Evolutionary conservation across 2,888 invertebrate species (phyloP).

Genomic region (Xylophagus ater): DNA sequence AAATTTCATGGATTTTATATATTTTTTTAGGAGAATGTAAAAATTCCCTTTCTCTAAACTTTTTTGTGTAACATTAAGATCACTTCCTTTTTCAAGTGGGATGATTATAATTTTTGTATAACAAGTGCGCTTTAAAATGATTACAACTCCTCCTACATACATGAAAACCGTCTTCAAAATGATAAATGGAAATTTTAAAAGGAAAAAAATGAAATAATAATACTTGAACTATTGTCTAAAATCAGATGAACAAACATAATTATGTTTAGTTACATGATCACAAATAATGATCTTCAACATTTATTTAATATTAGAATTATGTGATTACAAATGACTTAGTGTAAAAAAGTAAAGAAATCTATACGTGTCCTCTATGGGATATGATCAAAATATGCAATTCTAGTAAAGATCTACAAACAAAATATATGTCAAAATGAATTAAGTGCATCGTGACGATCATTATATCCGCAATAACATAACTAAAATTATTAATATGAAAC

Average conservation of each 20-base stretch:
- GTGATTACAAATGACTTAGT: neutral
- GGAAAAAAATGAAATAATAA: no score
- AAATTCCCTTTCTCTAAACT: neutral
- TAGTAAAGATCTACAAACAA: neutral
- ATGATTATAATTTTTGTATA: no score
- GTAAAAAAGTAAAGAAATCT: neutral
- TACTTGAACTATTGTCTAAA: no score
- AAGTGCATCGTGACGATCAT: constrained; percentile 2
- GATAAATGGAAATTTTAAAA: no score
- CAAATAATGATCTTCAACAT: no score
- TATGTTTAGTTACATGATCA: no score
- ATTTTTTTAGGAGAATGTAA: neutral
- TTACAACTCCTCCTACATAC: no score
- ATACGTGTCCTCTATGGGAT: neutral
- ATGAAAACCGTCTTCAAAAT: no score
- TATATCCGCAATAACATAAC: neutral
- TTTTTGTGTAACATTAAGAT: neutral
- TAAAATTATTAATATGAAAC: constrained; percentile 1
- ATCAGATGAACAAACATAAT: no score
- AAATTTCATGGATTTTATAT: neutral
- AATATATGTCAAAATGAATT: neutral
- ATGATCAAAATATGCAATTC: neutral
- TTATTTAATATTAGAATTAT: neutral
- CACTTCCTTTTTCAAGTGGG: neutral
- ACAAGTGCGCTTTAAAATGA: no score